phyloP scores from a whole-genome alignment of 92 coral and sea anemone genomes.

The Zoanthus solanderi region DNA sequence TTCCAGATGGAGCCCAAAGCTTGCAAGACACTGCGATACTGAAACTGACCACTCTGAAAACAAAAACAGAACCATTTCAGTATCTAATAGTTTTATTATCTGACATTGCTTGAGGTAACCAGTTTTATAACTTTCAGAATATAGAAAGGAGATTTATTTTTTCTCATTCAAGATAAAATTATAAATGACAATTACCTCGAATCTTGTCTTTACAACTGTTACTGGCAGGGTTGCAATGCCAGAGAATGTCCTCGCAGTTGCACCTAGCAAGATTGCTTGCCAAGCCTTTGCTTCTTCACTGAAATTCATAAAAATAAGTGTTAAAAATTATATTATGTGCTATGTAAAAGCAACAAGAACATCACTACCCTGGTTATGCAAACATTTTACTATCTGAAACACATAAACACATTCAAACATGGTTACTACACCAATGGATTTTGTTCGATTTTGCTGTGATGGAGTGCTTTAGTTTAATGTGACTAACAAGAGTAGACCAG shows the following conservation, averaged over 20 bases:
- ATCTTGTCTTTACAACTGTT: slow-evolving; percentile 93
- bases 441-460: too few species aligned
- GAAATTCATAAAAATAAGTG: background rate
- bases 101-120: background rate
- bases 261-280: slow-evolving; percentile 80
- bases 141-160: background rate
- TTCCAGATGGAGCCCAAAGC: slow-evolving; percentile 90
- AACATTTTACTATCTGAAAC: too few species aligned
- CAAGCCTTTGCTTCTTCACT: slow-evolving; percentile 74
- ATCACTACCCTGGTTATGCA: too few species aligned
- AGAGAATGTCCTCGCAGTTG: slow-evolving; percentile 85
- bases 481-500: too few species aligned
- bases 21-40: slow-evolving; percentile 79
- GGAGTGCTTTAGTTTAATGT: too few species aligned
- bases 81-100: background rate
- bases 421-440: too few species aligned
- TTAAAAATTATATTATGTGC: background rate
- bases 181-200: slow-evolving; percentile 66
- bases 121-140: background rate
- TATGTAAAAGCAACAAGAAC: too few species aligned
- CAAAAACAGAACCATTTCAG: background rate
- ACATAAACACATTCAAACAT: too few species aligned
- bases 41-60: slow-evolving; percentile 87
- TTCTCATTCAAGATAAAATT: background rate
- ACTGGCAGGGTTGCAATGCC: slow-evolving; percentile 86